Percentiles rank a stretch among this genome's conserved stretches.
Evolutionary conservation across 2,888 invertebrate genomes (phyloP).

Genomic region (Argynnis bischoffii): DNA sequence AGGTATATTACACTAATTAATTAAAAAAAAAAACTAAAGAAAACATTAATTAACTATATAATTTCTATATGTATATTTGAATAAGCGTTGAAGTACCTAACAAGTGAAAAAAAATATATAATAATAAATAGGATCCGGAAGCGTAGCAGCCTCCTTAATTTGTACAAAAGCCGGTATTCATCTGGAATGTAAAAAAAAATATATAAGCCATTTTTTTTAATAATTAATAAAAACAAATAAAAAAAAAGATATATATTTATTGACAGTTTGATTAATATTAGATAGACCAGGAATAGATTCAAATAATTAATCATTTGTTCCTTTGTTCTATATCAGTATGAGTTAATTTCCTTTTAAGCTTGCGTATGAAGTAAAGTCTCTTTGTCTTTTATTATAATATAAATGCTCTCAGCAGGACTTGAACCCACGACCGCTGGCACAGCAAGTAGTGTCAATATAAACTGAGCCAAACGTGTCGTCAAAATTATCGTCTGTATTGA

Average conservation of each 20-base stretch:
- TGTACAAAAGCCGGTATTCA: constrained; percentile 72
- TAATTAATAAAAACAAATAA: too few relatives aligned
- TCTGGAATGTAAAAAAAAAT: constrained; percentile 48
- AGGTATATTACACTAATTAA: constrained; percentile 52
- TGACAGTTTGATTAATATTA: too few relatives aligned
- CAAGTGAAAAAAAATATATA: constrained; percentile 62
- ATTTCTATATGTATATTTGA: constrained; percentile 72
- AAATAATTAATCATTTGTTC: too few relatives aligned
- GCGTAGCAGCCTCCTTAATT: constrained; percentile 62
- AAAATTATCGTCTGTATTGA: too few relatives aligned
- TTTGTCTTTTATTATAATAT: too few relatives aligned
- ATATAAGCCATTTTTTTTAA: background rate
- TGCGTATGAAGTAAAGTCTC: too few relatives aligned
- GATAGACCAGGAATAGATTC: too few relatives aligned
- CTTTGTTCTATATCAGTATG: too few relatives aligned
- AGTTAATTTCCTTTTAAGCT: too few relatives aligned
- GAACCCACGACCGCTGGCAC: too few relatives aligned
- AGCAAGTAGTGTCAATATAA: too few relatives aligned
- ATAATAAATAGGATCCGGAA: constrained; percentile 75
- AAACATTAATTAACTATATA: constrained; percentile 62
- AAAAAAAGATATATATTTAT: constrained; percentile 1
- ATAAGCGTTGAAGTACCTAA: constrained; percentile 76
- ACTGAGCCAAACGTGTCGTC: too few relatives aligned
- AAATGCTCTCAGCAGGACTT: background rate
- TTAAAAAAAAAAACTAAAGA: constrained; percentile 61